A percentile compares a stretch with the other conserved stretches of the same genome.
Conservation (phyloP, 2,797 vertebrate genomes). For the Syndactyla subalaris region DNA sequence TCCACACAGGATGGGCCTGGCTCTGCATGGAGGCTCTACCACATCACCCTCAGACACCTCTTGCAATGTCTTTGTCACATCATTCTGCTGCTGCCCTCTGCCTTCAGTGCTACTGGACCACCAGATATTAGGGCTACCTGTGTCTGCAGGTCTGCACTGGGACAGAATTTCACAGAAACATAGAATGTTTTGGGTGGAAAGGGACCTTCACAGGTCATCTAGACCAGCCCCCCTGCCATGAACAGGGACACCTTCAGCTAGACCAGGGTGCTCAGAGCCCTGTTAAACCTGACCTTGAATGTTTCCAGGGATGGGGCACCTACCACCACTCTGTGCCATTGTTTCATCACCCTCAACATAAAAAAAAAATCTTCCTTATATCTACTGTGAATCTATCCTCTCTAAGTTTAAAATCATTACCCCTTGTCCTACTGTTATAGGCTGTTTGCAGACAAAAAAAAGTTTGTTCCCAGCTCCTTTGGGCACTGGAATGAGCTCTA, state of each 20-base stretch:
- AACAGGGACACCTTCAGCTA: neutral
- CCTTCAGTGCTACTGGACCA: neutral
- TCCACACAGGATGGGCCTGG: neutral
- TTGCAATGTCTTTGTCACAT: neutral
- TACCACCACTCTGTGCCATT: rapidly evolving
- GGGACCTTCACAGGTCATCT: neutral
- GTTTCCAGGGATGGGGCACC: neutral
- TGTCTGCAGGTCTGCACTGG: neutral
- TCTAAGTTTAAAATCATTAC: neutral
- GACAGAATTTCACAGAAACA: neutral
- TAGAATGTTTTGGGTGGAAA: neutral
- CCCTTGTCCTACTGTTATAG: rapidly evolving
- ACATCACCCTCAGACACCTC: neutral
- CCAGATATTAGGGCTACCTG: neutral
- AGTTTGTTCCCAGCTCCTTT: neutral
- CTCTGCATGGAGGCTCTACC: neutral
- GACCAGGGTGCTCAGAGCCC: neutral
- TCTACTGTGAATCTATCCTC: too few species aligned
- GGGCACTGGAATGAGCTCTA: neutral
- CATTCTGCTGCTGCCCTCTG: neutral
- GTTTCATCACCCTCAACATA: rapidly evolving
- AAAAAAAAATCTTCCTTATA: rapidly evolving
- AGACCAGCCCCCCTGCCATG: rapidly evolving
- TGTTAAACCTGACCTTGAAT: rapidly evolving
- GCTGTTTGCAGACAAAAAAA: neutral